Percentiles rank a stretch among this genome's conserved stretches.
These are phyloP conservation scores for Eurois occulta DNA, from an alignment of 2,888 invertebrate genomes.

Conservation along the genomic window DNA sequence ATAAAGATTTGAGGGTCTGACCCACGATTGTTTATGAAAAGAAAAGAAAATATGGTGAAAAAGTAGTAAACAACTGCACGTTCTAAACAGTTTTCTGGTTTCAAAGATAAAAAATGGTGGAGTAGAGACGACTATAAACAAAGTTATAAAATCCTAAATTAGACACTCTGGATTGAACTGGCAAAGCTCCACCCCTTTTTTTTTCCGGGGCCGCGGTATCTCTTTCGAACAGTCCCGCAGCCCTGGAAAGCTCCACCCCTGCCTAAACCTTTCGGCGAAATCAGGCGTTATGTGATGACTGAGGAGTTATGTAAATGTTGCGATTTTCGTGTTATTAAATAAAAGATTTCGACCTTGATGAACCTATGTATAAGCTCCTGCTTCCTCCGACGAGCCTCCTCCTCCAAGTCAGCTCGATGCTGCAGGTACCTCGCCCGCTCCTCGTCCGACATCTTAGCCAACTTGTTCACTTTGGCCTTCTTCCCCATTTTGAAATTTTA, in stretches of 20 bases:
- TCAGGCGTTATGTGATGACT: background rate
- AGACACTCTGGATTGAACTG: background rate
- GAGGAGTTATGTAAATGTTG: background rate
- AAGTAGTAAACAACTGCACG: background rate
- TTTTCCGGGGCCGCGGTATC: too few species aligned
- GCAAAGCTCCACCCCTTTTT: too few species aligned
- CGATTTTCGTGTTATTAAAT: background rate
- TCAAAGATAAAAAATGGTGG: background rate
- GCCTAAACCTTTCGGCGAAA: background rate
- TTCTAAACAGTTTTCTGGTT: background rate
- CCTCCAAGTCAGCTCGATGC: slow-evolving; percentile 95
- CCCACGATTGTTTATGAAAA: background rate
- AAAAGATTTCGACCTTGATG: slow-evolving; percentile 92
- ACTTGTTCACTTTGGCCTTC: slow-evolving; percentile 93
- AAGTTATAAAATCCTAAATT: background rate
- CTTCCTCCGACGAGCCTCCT: slow-evolving; percentile 94
- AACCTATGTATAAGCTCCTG: slow-evolving; percentile 95
- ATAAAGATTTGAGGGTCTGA: background rate
- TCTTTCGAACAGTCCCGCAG: too few species aligned
- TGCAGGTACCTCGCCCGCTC: slow-evolving; percentile 95
- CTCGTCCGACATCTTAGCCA: slow-evolving; percentile 96
- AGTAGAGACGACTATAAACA: background rate
- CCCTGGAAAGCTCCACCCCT: background rate
- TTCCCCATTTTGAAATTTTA: slow-evolving; percentile 89
- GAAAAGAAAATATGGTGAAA: background rate